Percentiles rank a stretch among this genome's conserved stretches.
Evolutionary conservation across 2,797 vertebrate species (phyloP).

Genomic region (Enteromius unitaeniatus): DNA sequence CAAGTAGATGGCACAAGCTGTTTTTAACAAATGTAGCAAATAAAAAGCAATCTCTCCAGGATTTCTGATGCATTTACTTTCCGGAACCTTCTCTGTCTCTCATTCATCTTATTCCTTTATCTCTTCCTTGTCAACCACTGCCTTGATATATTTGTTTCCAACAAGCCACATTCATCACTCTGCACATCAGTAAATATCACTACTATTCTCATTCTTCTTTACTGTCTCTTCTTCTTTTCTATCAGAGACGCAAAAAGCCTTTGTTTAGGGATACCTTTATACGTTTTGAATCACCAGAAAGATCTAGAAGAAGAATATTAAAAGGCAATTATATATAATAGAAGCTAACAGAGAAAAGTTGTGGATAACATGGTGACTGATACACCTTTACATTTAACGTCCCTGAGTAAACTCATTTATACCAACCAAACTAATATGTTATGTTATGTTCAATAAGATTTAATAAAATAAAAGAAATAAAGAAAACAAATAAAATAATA

Average conservation of each 20-base stretch:
- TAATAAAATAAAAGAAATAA: too few species aligned
- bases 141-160: constrained; percentile 15
- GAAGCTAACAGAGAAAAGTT: not conserved
- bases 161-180: not conserved
- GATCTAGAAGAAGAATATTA: not conserved
- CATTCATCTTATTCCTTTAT: constrained; percentile 4
- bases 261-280: not conserved
- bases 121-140: not conserved
- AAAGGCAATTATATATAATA: not conserved
- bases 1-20: constrained; percentile 5
- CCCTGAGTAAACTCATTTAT: not conserved
- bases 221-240: constrained; percentile 9
- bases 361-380: not conserved
- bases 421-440: not conserved
- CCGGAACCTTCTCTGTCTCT: not conserved
- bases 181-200: constrained; percentile 13
- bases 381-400: not conserved
- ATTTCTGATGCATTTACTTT: constrained; percentile 7
- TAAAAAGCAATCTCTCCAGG: constrained; percentile 23
- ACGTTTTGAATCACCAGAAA: not conserved
- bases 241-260: not conserved
- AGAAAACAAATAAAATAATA: too few species aligned
- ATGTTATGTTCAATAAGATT: too few species aligned
- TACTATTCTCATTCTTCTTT: not conserved
- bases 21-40: constrained; percentile 18